Evolutionary conservation across 2,888 invertebrate genomes (phyloP).

Genomic region (Sceliomorpha sp.): DNA sequence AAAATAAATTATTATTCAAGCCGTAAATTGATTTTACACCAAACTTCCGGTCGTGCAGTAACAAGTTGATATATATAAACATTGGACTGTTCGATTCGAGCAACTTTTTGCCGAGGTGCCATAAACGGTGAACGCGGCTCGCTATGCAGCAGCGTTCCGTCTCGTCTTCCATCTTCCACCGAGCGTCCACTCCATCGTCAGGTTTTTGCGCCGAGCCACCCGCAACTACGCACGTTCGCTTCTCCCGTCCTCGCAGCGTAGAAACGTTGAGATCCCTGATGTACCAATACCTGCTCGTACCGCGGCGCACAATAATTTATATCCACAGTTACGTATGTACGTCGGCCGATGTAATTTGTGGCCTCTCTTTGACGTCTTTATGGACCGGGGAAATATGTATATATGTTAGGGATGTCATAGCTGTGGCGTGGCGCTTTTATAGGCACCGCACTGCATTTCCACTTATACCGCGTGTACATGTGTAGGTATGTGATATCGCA

Average conservation of each 20-base stretch:
- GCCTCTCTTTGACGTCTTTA: slow-evolving; percentile 65
- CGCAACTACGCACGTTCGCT: slow-evolving; percentile 34
- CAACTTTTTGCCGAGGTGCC: slow-evolving; percentile 60
- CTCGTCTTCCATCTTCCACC: slow-evolving; percentile 53
- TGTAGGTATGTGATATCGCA: too few relatives aligned
- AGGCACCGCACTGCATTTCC: slow-evolving; percentile 39
- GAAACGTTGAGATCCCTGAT: slow-evolving; percentile 38
- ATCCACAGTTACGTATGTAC: slow-evolving; percentile 55
- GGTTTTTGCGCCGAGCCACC: slow-evolving; percentile 54
- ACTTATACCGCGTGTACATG: slow-evolving; percentile 26
- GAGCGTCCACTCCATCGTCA: slow-evolving; percentile 38
- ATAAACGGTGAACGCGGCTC: slow-evolving; percentile 47
- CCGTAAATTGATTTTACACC: slow-evolving; percentile 28
- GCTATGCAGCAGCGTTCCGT: slow-evolving; percentile 41
- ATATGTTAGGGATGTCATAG: slow-evolving; percentile 48
- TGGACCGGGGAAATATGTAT: slow-evolving; percentile 60
- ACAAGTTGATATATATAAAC: slow-evolving; percentile 17
- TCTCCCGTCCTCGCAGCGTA: slow-evolving; percentile 19
- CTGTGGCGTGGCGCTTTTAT: slow-evolving; percentile 35
- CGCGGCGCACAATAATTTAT: slow-evolving; percentile 61
- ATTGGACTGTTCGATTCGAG: slow-evolving; percentile 41
- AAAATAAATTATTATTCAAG: slow-evolving; percentile 28
- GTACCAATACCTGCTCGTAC: slow-evolving; percentile 53
- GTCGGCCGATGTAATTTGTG: slow-evolving; percentile 60
- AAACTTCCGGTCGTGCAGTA: slow-evolving; percentile 33